Evolutionary conservation across 2,888 invertebrate species (phyloP), one percentile per base, ranked within the genome.

Genomic region (Drosophila falleni): DNA sequence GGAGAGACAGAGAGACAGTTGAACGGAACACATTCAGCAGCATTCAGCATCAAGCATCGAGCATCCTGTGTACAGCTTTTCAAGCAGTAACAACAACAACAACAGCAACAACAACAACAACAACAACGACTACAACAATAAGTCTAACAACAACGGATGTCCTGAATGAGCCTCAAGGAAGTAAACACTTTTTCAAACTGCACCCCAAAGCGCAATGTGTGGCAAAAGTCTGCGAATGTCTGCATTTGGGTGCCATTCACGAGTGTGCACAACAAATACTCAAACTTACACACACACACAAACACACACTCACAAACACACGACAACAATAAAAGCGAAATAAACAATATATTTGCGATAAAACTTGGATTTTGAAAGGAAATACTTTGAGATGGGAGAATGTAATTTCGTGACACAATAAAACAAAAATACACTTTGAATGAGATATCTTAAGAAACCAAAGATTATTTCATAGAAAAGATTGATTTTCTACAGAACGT

Each of bases 131-230:
- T 0, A 29, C 29, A 29, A 29, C 29, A 23, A 23, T 29, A 29
- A 8, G 29, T 0, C 5, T 37, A 53, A 61, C 55, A 60, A 70
- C 64, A 74, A 49, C 87, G 87, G 87, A 84, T 73, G 70, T 87
- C 81, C 84, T 84, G 75, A 64, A 84, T 81, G 78, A 66, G 85
- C 85, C 87, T 84, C 74, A 85, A 84, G 84, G 84, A 84, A 84
- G 84, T 80, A 87, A 85, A 82, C 87, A 84, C 84, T 87, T 85
- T 85, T 71, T 51, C 9, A 62, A 62, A 49, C 71, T 66, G 74
- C 66, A 63, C 68, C 78, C 75, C 68, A 49, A 49, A 64, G 69
- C 47, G 42, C 44, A 74, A 72, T 69, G 63, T 69, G 64, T 71
- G 70, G 55, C 67, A 72, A 75, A 75, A 76, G 73, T 23, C 72